Evolutionary conservation across 2,888 invertebrate genomes (phyloP).

Genomic region (Ctenicera cuprea): DNA sequence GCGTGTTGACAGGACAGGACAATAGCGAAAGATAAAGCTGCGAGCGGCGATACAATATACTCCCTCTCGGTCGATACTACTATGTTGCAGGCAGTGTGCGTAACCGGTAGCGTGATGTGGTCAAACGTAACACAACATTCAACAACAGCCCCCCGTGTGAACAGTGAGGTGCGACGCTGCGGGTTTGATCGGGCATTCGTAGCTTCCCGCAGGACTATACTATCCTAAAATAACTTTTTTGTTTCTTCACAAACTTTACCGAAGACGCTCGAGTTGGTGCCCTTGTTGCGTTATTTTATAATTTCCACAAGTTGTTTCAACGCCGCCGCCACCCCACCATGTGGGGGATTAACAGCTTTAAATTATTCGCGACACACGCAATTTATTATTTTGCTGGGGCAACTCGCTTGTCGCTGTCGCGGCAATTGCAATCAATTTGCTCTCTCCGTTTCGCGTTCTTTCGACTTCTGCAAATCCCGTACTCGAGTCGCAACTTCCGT

Average conservation of each 20-base stretch:
- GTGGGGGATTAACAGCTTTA: constrained; percentile 60
- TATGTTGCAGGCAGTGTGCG: constrained; percentile 40
- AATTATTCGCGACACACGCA: constrained; percentile 62
- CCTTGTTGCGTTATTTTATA: constrained; percentile 46
- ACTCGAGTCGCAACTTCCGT: constrained; percentile 46
- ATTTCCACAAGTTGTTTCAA: constrained; percentile 52
- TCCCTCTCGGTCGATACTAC: constrained; percentile 47
- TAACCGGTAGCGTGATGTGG: constrained; percentile 43
- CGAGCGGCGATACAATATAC: constrained; percentile 45
- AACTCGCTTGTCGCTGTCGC: constrained; percentile 59
- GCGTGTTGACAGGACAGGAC: constrained; percentile 43
- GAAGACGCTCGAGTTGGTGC: background rate
- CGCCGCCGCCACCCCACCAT: constrained; percentile 40
- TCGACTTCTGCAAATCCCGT: constrained; percentile 55
- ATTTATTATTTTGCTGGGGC: constrained; percentile 62
- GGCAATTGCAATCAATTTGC: constrained; percentile 65
- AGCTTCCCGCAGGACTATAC: background rate
- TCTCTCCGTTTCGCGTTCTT: constrained; percentile 57
- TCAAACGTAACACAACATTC: constrained; percentile 28
- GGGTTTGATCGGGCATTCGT: background rate
- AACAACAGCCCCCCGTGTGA: constrained; percentile 28
- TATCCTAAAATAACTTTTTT: background rate
- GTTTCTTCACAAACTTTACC: background rate
- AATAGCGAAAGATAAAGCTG: constrained; percentile 45
- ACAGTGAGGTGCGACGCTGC: constrained; percentile 35